Evolutionary conservation across 1,140 invertebrate genomes (phyloP), one percentile per base, ranked within the genome.

Genomic region (Lasaia peninsularis): DNA sequence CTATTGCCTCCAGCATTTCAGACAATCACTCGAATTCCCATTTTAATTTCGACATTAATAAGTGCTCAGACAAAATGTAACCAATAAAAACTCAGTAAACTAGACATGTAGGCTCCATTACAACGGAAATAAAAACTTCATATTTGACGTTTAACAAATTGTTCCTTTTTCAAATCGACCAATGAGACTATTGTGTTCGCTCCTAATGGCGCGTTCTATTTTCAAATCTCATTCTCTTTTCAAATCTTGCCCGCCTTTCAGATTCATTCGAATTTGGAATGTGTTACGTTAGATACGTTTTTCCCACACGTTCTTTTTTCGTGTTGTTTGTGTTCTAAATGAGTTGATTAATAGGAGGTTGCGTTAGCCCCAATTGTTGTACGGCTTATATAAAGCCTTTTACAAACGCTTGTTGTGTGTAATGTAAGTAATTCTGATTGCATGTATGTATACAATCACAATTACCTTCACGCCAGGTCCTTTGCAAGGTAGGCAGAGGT

Each of bases 81-180:
- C 65, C 63, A 58, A 82, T 77, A 81, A 86, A 86, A 86, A 78
- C 64, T 61, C 60, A 69, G 72, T 75, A 71, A 73, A 78, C 80
- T 83, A 88, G 82, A 71, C 80, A 82, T 78, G 82, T 71, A 77
- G 73, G 76, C 68, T 62, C 69, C 69, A 75, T 83, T 88, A 85
- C 82, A 80, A 73, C 76, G 71, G 70, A 79, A 82, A 82, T 82
- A 86, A 86, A 88, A 88, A 82, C 71, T 84, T 86, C 77, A 86
- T 84, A 86, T 88, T 88, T 88, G 86, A 88, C 86, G 86, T 88
- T 88, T 88, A 88, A 88, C 86, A 88, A 88, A 88, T 88, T 85
- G 86, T 86, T 88, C 83, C 86, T 86, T 88, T 88, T 88, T 88
- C 79, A 88, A 86, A 88, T 88, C 81, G 70, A 86, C 86, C 86